These are phyloP conservation scores for Cryptoprocta ferox DNA, from an alignment of 2,797 vertebrate species.

Conservation along the genomic window DNA sequence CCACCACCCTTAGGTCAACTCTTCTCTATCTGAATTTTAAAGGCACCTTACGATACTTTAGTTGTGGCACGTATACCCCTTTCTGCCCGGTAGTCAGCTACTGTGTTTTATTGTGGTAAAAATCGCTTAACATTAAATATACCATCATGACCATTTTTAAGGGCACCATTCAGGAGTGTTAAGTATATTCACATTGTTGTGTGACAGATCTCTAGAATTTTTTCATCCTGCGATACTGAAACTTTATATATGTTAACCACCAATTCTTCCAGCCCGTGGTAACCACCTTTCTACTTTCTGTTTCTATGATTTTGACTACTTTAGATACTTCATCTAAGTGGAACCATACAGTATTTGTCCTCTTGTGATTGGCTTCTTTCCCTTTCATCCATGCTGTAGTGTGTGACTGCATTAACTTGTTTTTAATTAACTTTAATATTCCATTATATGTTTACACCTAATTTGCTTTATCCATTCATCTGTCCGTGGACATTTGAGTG, in stretches of 20 bases:
- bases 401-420: background rate
- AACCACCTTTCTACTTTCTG: background rate
- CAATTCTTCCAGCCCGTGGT: background rate
- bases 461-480: slow-evolving; percentile 6
- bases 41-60: background rate
- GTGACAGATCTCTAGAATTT: background rate
- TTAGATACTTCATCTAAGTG: background rate
- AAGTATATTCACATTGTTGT: background rate
- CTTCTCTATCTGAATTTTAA: slow-evolving; percentile 10
- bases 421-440: background rate
- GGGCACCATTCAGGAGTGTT: background rate
- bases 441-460: background rate
- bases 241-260: background rate
- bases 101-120: background rate
- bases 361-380: background rate
- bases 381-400: background rate
- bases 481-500: background rate
- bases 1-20: background rate
- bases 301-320: background rate
- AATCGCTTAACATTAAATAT: background rate
- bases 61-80: background rate
- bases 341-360: background rate
- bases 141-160: background rate
- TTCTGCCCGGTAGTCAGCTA: background rate
- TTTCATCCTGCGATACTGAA: background rate